phyloP scores from a whole-genome alignment of 2,797 vertebrate species.

The Ciconia nigra region DNA sequence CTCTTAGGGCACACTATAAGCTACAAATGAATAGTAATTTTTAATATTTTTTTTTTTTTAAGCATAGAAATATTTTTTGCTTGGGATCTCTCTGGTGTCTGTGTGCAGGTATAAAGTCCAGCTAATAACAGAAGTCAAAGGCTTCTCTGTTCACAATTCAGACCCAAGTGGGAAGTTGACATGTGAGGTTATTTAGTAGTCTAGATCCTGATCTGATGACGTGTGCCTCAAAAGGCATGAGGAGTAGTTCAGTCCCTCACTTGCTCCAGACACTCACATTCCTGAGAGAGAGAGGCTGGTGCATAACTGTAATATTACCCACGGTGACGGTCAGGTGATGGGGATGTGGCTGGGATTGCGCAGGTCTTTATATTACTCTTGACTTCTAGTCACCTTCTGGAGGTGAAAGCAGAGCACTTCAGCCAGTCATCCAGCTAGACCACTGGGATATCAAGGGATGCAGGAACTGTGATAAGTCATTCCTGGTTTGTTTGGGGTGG shows the following conservation, averaged over 20 bases:
- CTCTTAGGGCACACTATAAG: not conserved
- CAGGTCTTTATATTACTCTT: constrained; percentile 15
- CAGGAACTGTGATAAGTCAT: not conserved
- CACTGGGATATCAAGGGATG: not conserved
- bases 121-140: not conserved
- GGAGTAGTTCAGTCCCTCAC: not conserved
- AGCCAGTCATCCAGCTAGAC: not conserved
- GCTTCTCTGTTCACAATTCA: not conserved
- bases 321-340: not conserved
- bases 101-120: not conserved
- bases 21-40: not conserved
- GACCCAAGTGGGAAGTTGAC: not conserved
- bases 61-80: not conserved
- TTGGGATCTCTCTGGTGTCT: not conserved
- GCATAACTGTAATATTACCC: constrained; percentile 32
- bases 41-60: not conserved
- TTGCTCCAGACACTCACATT: not conserved
- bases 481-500: not conserved
- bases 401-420: not conserved
- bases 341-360: not conserved
- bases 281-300: not conserved
- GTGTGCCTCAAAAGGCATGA: not conserved
- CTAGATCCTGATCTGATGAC: not conserved
- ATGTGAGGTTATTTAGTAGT: not conserved
- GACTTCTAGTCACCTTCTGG: not conserved